Evolutionary conservation across 2,113 vertebrate genomes (phyloP).

Genomic region (Hypomesus transpacificus): DNA sequence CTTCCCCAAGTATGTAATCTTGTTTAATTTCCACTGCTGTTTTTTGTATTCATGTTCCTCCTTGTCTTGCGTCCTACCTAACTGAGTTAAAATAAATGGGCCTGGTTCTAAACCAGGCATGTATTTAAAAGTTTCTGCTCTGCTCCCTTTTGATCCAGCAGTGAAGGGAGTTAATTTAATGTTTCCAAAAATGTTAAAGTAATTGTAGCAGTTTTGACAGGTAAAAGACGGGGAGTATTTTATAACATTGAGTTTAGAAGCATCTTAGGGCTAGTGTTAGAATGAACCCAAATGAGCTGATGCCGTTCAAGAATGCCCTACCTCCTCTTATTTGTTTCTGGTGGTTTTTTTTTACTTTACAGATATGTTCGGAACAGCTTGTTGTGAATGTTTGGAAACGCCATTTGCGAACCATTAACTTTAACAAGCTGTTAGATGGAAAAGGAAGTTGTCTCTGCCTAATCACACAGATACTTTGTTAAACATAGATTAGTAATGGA

Average conservation of each 20-base stretch:
- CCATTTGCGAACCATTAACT: slow-evolving; percentile 12
- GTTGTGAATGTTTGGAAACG: slow-evolving; percentile 8
- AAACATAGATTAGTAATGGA: slow-evolving; percentile 24
- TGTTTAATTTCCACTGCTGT: slow-evolving; percentile 28
- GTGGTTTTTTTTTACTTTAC: slow-evolving; percentile 8
- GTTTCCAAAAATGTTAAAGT: slow-evolving; percentile 4
- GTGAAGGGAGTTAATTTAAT: not conserved
- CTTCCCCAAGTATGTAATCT: slow-evolving; percentile 64
- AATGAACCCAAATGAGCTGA: not conserved
- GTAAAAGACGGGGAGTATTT: not conserved
- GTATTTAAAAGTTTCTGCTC: not conserved
- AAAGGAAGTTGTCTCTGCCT: slow-evolving; percentile 1
- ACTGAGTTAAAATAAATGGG: slow-evolving; percentile 32
- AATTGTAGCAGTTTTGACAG: not conserved
- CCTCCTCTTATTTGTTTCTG: not conserved
- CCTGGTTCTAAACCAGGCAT: slow-evolving; percentile 21
- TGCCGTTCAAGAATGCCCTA: not conserved
- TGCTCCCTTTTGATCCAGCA: slow-evolving; percentile 16
- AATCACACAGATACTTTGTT: slow-evolving; percentile 19
- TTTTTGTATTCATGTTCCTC: slow-evolving; percentile 18
- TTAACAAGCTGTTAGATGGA: slow-evolving; percentile 32
- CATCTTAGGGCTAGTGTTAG: too few species aligned
- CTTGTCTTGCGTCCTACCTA: slow-evolving; percentile 18
- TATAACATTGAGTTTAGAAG: not conserved
- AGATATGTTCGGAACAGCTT: slow-evolving; percentile 8